A percentile compares a stretch with the other conserved stretches of the same genome.
Evolutionary conservation across 2,888 invertebrate genomes (phyloP).

Genomic region (Hipparchia semele): DNA sequence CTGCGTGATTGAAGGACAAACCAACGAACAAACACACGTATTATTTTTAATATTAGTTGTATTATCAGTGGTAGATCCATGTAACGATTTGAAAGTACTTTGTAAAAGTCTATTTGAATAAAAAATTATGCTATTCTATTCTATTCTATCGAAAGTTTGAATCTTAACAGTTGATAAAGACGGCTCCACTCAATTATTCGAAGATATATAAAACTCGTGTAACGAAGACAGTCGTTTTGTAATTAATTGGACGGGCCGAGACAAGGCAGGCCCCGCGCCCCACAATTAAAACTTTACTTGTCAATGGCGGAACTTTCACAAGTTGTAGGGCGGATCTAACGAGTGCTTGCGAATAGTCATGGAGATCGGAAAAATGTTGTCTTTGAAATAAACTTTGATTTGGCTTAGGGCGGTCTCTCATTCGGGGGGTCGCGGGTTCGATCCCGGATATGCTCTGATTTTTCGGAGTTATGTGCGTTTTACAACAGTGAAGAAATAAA

Average conservation of each 20-base stretch:
- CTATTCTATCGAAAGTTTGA: too few species aligned
- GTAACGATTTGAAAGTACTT: too few species aligned
- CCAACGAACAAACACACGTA: too few species aligned
- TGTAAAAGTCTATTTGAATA: too few species aligned
- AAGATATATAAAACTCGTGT: neutral
- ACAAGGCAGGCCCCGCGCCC: neutral
- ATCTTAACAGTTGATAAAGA: neutral
- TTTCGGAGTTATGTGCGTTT: too few species aligned
- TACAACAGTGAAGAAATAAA: too few species aligned
- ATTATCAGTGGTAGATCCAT: too few species aligned
- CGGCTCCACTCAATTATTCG: neutral
- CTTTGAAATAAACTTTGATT: neutral
- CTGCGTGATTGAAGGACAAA: too few species aligned
- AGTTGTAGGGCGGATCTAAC: neutral
- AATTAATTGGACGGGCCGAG: neutral
- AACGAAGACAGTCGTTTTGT: neutral
- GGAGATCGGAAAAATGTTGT: slow-evolving; percentile 2
- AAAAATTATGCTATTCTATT: too few species aligned
- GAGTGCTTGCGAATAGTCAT: neutral
- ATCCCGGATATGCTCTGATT: neutral
- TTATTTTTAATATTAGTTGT: too few species aligned
- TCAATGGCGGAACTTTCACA: neutral
- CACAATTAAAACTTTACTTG: slow-evolving; percentile 1
- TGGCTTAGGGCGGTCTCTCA: too few species aligned
- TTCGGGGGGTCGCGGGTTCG: neutral